Conservation (phyloP, 1,140 invertebrate genomes). For the Drosophila simulans region DNA sequence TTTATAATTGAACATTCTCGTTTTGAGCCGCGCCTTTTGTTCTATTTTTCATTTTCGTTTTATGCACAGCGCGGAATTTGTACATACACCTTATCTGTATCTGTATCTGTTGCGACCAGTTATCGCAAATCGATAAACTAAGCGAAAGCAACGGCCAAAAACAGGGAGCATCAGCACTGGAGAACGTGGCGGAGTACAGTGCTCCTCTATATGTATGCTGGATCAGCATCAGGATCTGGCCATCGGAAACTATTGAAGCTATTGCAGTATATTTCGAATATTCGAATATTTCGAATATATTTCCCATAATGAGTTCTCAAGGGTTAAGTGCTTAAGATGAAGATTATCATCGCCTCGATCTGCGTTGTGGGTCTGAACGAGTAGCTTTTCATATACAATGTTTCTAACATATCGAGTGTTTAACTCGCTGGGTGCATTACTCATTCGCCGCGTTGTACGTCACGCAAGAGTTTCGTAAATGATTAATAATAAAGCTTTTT, state of each 20-base stretch:
- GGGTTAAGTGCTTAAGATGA: not conserved
- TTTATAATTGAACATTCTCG: constrained; percentile 61
- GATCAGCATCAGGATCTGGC: too few species aligned
- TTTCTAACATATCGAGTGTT: not conserved
- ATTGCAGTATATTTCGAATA: not conserved
- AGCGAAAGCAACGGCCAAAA: constrained; percentile 2
- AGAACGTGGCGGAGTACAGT: constrained; percentile 43
- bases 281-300: too few species aligned
- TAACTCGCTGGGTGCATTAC: constrained; percentile 35
- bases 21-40: constrained; percentile 22
- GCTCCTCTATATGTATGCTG: too few species aligned
- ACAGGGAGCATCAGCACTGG: constrained; percentile 14
- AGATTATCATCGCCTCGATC: not conserved
- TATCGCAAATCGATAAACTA: constrained; percentile 64
- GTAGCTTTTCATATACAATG: too few species aligned
- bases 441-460: constrained; percentile 50
- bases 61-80: constrained; percentile 53
- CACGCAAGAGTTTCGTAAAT: constrained; percentile 41
- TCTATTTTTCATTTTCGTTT: constrained; percentile 7
- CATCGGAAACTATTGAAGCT: too few species aligned
- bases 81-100: constrained; percentile 48
- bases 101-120: constrained; percentile 36
- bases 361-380: not conserved
- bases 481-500: constrained; percentile 49
- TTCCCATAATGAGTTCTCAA: constrained; percentile 23